These are phyloP conservation scores for Lochmaea capreae DNA, from an alignment of 2,888 invertebrate genomes.

Conservation along the genomic window DNA sequence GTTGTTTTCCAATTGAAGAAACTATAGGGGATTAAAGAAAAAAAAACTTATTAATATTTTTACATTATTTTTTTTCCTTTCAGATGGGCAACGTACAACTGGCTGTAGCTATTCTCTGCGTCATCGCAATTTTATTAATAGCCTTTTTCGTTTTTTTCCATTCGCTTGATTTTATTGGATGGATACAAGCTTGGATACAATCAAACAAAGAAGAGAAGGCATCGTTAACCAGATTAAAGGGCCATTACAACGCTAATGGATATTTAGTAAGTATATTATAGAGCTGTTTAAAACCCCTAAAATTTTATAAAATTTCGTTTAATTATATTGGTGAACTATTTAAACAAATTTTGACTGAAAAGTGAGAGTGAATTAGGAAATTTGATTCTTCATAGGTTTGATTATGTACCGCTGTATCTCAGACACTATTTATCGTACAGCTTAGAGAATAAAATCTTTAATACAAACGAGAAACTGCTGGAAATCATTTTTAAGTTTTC, in stretches of 20 bases:
- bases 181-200: slow-evolving; percentile 67
- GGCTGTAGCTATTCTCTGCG: slow-evolving; percentile 60
- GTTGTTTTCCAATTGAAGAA: neutral
- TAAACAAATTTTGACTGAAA: no score
- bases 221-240: slow-evolving; percentile 67
- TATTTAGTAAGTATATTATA: slow-evolving; percentile 69
- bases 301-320: neutral
- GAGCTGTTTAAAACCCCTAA: neutral
- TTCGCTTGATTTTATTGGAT: slow-evolving; percentile 65
- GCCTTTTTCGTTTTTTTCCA: slow-evolving; percentile 65
- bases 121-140: slow-evolving; percentile 63
- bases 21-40: neutral
- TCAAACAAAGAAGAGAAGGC: slow-evolving; percentile 70
- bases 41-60: neutral
- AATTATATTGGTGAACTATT: neutral
- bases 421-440: no score
- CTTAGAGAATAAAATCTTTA: no score
- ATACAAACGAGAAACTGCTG: no score
- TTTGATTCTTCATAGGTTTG: no score
- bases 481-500: no score
- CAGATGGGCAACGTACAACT: slow-evolving; percentile 64
- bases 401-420: no score
- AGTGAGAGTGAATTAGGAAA: no score
- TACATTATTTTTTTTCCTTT: slow-evolving; percentile 38
- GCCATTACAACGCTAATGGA: slow-evolving; percentile 75